These are phyloP conservation scores for Semicossyphus pulcher DNA, from an alignment of 2,113 vertebrate genomes.

Conservation along the genomic window DNA sequence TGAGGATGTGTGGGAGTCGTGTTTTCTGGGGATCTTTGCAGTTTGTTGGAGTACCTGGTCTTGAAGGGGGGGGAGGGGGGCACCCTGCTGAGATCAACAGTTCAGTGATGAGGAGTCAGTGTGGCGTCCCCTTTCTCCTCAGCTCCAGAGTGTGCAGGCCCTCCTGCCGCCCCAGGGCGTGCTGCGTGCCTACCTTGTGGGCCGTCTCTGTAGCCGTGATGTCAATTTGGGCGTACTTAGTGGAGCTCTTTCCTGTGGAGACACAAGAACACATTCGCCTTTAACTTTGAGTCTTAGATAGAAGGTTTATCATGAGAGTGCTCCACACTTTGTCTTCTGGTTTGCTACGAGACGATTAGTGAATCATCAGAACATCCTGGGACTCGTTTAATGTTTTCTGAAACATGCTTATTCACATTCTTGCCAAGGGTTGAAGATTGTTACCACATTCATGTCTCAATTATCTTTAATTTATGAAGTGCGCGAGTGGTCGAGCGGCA, in stretches of 20 bases:
- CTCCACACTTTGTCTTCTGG: too few species aligned
- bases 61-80: not conserved
- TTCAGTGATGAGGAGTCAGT: conserved; percentile 70
- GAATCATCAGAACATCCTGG: too few species aligned
- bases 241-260: conserved; percentile 82
- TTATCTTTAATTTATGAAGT: too few species aligned
- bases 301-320: too few species aligned
- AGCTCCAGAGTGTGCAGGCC: conserved; percentile 89
- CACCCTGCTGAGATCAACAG: conserved; percentile 1
- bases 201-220: conserved; percentile 89
- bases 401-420: too few species aligned
- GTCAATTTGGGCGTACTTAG: conserved; percentile 91
- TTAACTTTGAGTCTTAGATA: too few species aligned
- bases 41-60: conserved; percentile 6
- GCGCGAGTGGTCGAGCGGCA: too few species aligned
- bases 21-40: not conserved
- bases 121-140: conserved; percentile 82
- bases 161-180: conserved; percentile 88
- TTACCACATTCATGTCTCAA: too few species aligned
- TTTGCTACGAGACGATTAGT: too few species aligned
- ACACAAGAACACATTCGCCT: conserved; percentile 38
- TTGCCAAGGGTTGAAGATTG: too few species aligned
- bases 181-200: conserved; percentile 88
- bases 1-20: not conserved
- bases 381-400: too few species aligned